Conservation (phyloP, 2,113 vertebrate species). For the Ceyx margarethae region DNA sequence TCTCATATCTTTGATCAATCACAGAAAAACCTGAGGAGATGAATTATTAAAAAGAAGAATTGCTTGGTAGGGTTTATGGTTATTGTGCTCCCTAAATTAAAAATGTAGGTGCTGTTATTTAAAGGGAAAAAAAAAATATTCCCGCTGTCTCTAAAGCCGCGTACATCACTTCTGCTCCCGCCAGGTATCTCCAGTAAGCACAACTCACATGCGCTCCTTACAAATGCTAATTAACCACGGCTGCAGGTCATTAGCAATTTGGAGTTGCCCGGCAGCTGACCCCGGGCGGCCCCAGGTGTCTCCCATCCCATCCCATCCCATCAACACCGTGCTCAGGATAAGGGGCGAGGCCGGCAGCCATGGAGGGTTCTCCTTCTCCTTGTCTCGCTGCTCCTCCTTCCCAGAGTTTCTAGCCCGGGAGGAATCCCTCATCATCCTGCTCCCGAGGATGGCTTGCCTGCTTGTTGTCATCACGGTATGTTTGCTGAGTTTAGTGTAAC, state of each 20-base stretch:
- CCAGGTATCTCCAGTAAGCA: background rate
- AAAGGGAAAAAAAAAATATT: background rate
- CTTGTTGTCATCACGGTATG: background rate
- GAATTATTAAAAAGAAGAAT: constrained; percentile 48
- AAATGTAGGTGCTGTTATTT: constrained; percentile 29
- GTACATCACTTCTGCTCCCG: background rate
- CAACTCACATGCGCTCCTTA: background rate
- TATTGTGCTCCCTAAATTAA: constrained; percentile 21
- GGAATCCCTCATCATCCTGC: background rate
- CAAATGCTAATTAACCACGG: background rate
- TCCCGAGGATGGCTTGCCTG: background rate
- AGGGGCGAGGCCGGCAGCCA: background rate
- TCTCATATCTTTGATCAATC: constrained; percentile 63
- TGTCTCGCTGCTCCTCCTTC: background rate
- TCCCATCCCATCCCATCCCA: background rate
- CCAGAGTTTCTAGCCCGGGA: too few relatives aligned
- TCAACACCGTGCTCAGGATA: background rate
- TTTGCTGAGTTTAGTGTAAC: background rate
- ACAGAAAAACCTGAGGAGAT: constrained; percentile 27
- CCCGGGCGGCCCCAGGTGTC: background rate
- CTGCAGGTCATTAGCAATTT: background rate
- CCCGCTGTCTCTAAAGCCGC: background rate
- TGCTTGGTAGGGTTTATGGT: background rate
- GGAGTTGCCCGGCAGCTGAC: background rate
- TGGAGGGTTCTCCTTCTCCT: background rate